These are phyloP conservation scores for Pseudococcus jackbeardsleyi DNA, from an alignment of 2,888 invertebrate species.

Conservation along the genomic window DNA sequence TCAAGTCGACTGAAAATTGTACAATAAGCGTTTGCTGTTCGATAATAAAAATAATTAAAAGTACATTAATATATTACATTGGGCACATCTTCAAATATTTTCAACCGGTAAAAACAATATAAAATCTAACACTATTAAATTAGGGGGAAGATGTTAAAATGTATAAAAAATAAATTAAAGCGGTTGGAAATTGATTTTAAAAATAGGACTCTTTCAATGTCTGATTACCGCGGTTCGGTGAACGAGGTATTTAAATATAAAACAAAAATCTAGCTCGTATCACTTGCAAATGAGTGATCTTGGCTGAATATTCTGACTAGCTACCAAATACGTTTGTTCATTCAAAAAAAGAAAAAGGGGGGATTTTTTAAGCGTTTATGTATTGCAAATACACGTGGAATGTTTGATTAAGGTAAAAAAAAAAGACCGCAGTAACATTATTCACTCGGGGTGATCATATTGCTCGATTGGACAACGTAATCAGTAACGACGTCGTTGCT, in stretches of 20 bases:
- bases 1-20: slow-evolving; percentile 12
- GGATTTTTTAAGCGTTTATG: slow-evolving; percentile 30
- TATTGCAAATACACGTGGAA: slow-evolving; percentile 48
- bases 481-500: slow-evolving; percentile 44
- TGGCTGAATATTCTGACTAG: slow-evolving; percentile 37
- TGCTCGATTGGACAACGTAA: slow-evolving; percentile 32
- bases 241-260: not conserved
- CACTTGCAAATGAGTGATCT: not conserved
- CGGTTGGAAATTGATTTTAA: not conserved
- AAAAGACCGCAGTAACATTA: not conserved
- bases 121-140: slow-evolving; percentile 8
- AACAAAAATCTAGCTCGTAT: not conserved
- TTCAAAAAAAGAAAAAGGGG: not conserved
- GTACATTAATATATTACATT: not conserved
- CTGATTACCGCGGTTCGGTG: not conserved
- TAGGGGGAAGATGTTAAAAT: not conserved
- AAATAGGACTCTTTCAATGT: not conserved
- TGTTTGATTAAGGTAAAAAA: slow-evolving; percentile 30
- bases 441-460: slow-evolving; percentile 54
- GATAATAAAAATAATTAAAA: slow-evolving; percentile 6
- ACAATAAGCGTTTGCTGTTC: slow-evolving; percentile 32
- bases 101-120: not conserved
- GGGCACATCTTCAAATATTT: not conserved
- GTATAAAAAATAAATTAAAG: slow-evolving; percentile 25
- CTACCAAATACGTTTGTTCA: slow-evolving; percentile 54